Conservation (phyloP, 2,797 vertebrate species). For the Emydoidea blandingii region DNA sequence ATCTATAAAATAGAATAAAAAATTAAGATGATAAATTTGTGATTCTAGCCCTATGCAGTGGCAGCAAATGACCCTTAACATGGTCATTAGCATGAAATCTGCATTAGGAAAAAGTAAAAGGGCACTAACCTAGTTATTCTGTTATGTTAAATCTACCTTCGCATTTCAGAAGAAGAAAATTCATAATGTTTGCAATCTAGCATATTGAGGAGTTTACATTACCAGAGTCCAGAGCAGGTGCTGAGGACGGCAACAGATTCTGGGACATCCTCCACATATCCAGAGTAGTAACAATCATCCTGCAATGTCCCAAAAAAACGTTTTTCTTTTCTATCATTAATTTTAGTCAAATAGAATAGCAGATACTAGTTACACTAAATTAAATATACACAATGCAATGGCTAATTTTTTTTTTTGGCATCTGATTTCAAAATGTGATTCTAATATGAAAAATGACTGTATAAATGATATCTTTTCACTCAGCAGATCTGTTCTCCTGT, state of each 20-base stretch:
- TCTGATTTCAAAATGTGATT: background rate
- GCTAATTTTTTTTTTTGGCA: background rate
- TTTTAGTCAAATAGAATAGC: background rate
- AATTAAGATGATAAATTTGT: background rate
- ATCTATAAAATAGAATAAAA: background rate
- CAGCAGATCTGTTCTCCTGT: background rate
- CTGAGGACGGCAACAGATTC: constrained; percentile 60
- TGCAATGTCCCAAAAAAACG: background rate
- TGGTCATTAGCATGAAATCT: background rate
- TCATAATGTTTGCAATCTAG: background rate
- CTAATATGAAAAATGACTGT: too few species aligned
- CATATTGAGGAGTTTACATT: background rate
- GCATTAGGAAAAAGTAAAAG: background rate
- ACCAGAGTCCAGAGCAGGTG: constrained; percentile 60
- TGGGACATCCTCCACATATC: constrained; percentile 54
- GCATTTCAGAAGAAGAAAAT: background rate
- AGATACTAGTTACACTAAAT: background rate
- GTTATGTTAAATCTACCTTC: background rate
- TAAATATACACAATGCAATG: background rate
- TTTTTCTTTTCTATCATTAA: background rate
- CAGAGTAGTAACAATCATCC: constrained; percentile 65
- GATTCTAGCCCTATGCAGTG: background rate
- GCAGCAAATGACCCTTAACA: background rate
- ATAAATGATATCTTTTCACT: background rate
- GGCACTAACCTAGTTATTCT: background rate